phyloP scores from a whole-genome alignment of 2,113 vertebrate species.

The Pampusana beccarii region DNA sequence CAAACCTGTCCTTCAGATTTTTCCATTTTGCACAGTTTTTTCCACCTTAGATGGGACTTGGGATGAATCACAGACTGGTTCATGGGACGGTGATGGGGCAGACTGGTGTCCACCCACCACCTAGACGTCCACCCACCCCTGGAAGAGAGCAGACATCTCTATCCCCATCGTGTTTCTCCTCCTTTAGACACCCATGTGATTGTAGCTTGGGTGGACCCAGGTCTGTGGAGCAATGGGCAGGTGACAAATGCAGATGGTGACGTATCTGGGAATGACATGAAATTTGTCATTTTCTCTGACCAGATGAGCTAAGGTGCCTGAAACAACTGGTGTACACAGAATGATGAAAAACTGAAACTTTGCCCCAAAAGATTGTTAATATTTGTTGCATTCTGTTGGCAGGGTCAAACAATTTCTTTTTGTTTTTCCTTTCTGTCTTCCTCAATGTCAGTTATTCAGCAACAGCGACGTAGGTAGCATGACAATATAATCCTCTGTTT shows the following conservation, averaged over 20 bases:
- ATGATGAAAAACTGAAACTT: neutral
- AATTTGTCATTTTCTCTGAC: neutral
- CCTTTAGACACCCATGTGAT: neutral
- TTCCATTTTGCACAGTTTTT: neutral
- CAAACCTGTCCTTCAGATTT: neutral
- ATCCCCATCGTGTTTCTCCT: neutral
- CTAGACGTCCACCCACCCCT: neutral
- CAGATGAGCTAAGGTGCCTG: neutral
- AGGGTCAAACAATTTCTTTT: neutral
- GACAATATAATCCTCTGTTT: constrained; percentile 11
- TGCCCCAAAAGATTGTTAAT: neutral
- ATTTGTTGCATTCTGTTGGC: neutral
- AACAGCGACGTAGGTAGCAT: neutral
- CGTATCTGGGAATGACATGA: neutral
- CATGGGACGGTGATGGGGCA: neutral
- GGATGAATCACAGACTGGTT: neutral
- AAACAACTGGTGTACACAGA: neutral
- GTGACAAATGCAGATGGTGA: neutral
- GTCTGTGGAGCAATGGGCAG: neutral
- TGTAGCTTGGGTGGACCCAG: neutral
- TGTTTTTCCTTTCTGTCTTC: neutral
- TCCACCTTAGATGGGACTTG: neutral
- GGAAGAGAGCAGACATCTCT: neutral
- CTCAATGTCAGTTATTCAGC: neutral
- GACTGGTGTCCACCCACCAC: neutral